Percentiles rank a stretch among this genome's conserved stretches.
phyloP scores from a whole-genome alignment of 2,113 vertebrate genomes.

The Lates calcarifer region DNA sequence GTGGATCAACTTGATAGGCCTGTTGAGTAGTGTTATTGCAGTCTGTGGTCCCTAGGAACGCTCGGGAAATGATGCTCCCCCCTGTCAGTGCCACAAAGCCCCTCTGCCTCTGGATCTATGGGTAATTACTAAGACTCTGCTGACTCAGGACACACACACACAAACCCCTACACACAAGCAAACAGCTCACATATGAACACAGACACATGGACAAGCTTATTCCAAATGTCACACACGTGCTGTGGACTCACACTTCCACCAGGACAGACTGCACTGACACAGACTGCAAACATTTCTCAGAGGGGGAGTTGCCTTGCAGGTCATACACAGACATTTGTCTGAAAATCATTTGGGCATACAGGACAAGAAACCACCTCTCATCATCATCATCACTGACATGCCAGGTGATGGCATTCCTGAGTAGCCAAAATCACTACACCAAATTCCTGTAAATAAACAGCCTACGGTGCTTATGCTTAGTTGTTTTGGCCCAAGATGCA shows the following conservation, averaged over 20 bases:
- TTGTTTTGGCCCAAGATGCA: too few species aligned
- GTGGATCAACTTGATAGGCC: slow-evolving; percentile 82
- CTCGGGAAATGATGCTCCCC: slow-evolving; percentile 72
- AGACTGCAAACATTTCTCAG: slow-evolving; percentile 4
- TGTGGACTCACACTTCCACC: neutral
- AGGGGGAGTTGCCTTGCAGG: neutral
- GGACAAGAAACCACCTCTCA: too few species aligned
- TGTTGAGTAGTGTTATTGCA: slow-evolving; percentile 84
- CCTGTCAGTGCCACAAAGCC: slow-evolving; percentile 66
- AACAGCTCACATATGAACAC: neutral
- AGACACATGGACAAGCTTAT: neutral
- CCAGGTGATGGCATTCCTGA: too few species aligned
- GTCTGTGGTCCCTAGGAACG: slow-evolving; percentile 74
- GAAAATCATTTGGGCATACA: too few species aligned
- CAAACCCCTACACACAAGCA: neutral
- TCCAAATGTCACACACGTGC: neutral
- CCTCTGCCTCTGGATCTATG: slow-evolving; percentile 62
- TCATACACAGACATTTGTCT: too few species aligned
- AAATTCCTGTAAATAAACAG: too few species aligned
- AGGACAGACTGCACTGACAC: neutral
- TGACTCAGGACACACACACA: slow-evolving; percentile 78
- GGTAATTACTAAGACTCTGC: slow-evolving; percentile 78
- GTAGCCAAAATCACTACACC: too few species aligned
- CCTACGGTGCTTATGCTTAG: too few species aligned
- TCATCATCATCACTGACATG: too few species aligned